These are phyloP conservation scores for Drosophila engyochracea DNA, from an alignment of 2,888 invertebrate genomes.

Conservation along the genomic window DNA sequence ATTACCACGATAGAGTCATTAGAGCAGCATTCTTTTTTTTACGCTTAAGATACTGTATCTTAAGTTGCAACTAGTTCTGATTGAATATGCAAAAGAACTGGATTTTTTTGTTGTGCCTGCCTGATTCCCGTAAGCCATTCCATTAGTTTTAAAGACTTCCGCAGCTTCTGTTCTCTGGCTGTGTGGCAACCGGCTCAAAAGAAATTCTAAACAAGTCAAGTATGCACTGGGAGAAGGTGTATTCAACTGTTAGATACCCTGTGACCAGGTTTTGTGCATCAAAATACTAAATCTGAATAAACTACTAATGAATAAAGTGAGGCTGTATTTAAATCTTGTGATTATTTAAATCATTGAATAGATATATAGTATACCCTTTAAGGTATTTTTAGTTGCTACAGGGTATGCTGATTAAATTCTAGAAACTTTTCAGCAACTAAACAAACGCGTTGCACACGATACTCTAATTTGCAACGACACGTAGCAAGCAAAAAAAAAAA, in stretches of 20 bases:
- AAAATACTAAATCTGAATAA: neutral
- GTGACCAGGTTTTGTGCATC: neutral
- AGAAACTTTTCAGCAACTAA: conserved; percentile 70
- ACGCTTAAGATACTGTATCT: conserved; percentile 13
- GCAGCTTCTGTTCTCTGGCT: conserved; percentile 63
- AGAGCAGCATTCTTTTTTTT: conserved; percentile 22
- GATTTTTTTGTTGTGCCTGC: conserved; percentile 20
- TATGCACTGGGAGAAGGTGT: neutral
- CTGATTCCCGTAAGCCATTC: conserved; percentile 57
- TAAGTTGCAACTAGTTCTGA: conserved; percentile 44
- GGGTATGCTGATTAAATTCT: conserved; percentile 56
- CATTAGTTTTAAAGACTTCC: conserved; percentile 68
- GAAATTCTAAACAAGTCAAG: neutral
- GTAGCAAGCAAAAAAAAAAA: conserved; percentile 37
- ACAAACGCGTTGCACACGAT: conserved; percentile 65
- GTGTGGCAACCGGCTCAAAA: conserved; percentile 72
- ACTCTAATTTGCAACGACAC: conserved; percentile 74
- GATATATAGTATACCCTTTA: neutral
- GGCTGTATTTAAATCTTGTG: neutral
- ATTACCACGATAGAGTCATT: conserved; percentile 48
- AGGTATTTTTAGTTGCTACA: neutral
- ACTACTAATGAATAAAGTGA: neutral
- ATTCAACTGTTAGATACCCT: conserved; percentile 6
- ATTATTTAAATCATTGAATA: neutral
- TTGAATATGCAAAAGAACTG: conserved; percentile 38